A percentile compares a stretch with the other conserved stretches of the same genome.
These are phyloP conservation scores for Coenobita brevimanus DNA, from an alignment of 1,140 invertebrate genomes.

Conservation along the genomic window DNA sequence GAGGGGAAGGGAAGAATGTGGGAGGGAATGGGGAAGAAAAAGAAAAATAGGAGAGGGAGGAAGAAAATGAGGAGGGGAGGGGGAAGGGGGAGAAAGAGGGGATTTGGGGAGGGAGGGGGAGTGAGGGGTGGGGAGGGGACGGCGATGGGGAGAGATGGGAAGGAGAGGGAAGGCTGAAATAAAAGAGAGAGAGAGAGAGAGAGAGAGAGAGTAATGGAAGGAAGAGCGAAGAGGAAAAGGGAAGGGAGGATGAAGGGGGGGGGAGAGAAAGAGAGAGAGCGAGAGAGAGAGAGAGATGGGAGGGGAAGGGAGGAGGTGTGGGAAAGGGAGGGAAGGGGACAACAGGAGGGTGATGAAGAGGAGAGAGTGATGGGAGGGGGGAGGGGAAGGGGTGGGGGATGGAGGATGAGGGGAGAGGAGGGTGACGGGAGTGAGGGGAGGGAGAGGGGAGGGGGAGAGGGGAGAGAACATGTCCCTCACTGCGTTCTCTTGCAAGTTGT, in stretches of 20 bases:
- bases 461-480: no score
- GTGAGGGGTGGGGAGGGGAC: no score
- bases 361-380: constrained; percentile 6
- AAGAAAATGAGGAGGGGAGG: no score
- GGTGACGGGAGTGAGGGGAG: not conserved
- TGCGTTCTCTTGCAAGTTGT: not conserved
- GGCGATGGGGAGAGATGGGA: no score
- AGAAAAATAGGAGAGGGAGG: no score
- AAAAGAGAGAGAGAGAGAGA: not conserved
- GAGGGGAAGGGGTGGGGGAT: no score
- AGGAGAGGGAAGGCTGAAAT: not conserved
- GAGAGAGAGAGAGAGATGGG: not conserved
- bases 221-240: not conserved
- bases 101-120: no score
- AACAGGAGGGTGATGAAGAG: not conserved
- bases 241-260: not conserved
- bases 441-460: not conserved
- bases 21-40: no score
- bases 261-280: no score
- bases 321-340: not conserved
- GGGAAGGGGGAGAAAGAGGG: no score
- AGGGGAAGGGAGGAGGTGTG: not conserved
- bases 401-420: not conserved
- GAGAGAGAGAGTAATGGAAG: not conserved
- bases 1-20: no score